Evolutionary conservation across 2,113 vertebrate genomes (phyloP).

Genomic region (Thunnus maccoyii): DNA sequence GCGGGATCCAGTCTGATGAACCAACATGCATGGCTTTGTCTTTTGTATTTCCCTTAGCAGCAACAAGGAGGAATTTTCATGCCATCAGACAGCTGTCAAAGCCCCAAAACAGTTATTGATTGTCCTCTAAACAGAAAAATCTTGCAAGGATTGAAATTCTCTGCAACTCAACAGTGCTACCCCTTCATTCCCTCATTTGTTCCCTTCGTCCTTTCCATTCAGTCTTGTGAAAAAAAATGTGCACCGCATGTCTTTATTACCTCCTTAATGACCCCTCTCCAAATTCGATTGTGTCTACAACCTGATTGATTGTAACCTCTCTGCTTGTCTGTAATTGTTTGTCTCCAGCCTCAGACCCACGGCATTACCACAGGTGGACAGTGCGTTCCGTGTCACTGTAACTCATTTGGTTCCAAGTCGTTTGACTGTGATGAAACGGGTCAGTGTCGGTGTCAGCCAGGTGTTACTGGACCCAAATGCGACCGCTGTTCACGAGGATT

Average conservation of each 20-base stretch:
- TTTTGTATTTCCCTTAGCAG: slow-evolving; percentile 1
- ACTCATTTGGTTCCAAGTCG: slow-evolving; percentile 97
- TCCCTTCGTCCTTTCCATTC: background rate
- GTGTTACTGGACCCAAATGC: slow-evolving; percentile 94
- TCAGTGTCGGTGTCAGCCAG: slow-evolving; percentile 96
- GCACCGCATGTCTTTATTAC: background rate
- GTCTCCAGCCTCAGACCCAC: slow-evolving; percentile 88
- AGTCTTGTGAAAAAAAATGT: slow-evolving; percentile 12
- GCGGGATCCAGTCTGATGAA: background rate
- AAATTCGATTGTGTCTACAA: background rate
- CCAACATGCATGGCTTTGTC: background rate
- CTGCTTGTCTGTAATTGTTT: slow-evolving; percentile 35
- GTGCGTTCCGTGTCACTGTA: slow-evolving; percentile 95
- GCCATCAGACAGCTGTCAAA: background rate
- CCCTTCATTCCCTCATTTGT: too few relatives aligned
- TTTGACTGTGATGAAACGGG: slow-evolving; percentile 94
- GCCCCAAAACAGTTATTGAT: background rate
- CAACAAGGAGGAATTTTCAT: background rate
- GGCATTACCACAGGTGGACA: slow-evolving; percentile 85
- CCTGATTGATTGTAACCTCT: background rate
- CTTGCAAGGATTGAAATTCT: too few relatives aligned
- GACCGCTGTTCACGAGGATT: slow-evolving; percentile 92
- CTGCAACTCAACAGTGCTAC: too few relatives aligned
- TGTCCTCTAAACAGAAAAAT: background rate
- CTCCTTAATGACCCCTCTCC: background rate